Evolutionary conservation across 2,113 vertebrate genomes (phyloP), one percentile per base, ranked within the genome.

Genomic region (Syngnathus floridae): DNA sequence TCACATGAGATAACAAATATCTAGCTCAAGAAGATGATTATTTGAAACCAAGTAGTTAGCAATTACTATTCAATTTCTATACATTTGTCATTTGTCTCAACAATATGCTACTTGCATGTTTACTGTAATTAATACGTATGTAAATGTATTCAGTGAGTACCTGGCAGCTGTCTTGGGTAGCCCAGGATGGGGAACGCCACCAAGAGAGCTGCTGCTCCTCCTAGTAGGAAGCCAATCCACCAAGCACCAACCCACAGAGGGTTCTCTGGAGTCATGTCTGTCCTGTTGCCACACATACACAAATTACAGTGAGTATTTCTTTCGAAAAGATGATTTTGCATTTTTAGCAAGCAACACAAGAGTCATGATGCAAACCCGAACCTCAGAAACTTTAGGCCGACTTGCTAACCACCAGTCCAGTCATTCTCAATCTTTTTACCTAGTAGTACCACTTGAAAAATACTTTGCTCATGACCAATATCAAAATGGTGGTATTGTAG

Each of bases 211-310:
- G 92, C 91, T 0, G 88, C 94, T 21, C 94, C 96, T 0, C 93
- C 90, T 0, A 88, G 93, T 1, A 98, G 86, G 82, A 99, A 98
- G 19, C 96, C 96, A 0, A 95, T 90, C 96, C 96, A 99, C 96
- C 96, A 99, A 0, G 95, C 95, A 0, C 96, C 96, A 0, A 98
- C 95, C 96, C 96, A 98, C 26, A 93, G 90, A 0, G 94, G 93
- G 79, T 93, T 94, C 63, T 97, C 95, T 0, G 93, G 91, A 17
- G 93, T 87, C 52, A 97, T 87, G 0, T 86, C 84, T 59, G 94
- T 95, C 84, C 46, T 91, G 71, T 59, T 52, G 14, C 48, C 8
- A 69, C 43, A 70, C 8, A 22, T 4, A 65, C 51, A 36, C 43
- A 59, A 5, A 57, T 56, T 2, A 58, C 14, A 5, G 6, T 35